Evolutionary conservation across 2,888 invertebrate species (phyloP), one percentile per base, ranked within the genome.

Genomic region (Tenthredo scrophulariae): DNA sequence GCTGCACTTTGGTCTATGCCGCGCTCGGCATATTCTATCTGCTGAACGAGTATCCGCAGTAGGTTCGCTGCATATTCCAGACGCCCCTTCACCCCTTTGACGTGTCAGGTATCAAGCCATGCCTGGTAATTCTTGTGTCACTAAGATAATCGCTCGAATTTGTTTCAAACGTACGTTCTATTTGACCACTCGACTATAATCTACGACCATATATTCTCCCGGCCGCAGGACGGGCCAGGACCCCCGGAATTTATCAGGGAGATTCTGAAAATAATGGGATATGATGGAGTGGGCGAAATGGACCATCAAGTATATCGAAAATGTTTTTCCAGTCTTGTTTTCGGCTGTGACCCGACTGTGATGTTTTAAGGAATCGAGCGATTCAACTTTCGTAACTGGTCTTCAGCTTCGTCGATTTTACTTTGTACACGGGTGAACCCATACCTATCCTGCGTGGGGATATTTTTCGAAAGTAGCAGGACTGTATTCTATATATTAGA

Each of bases 71-170:
- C 67, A 67, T 62, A 22, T 26, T 9, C 29, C 15, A 15, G 9
- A 15, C 15, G 26, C 67, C 67, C 67, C 26, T 2, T 70, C 72
- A 22, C 74, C 43, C 74, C 74, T 74, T 33, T 43, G 43, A n/a
- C 40, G 22, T 22, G 43, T 74, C 40, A 43, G 26, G 40, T 40
- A 22, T 74, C 74, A 40, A 74, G 70, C 4, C 70, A 29, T 70
- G 70, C 74, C 40, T 10, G n/a, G 37, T 43, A n/a, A 43, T 74
- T 40, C 74, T 43, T 26, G 74, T 43, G 40, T 74, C 74, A 26
- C 40, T 43, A 15, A 74, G 74, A 43, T 40, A 74, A 74, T 74
- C 74, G 74, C 22, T 43, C 13, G 40, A 43, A 74, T 74, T 74
- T 43, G 4, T 74, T 43, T 43, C 74, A 22, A 40, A 74, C 74